Base-by-base conservation (phyloP, 2,888 invertebrate species). In the Caenorhabditis auriculariae region DNA sequence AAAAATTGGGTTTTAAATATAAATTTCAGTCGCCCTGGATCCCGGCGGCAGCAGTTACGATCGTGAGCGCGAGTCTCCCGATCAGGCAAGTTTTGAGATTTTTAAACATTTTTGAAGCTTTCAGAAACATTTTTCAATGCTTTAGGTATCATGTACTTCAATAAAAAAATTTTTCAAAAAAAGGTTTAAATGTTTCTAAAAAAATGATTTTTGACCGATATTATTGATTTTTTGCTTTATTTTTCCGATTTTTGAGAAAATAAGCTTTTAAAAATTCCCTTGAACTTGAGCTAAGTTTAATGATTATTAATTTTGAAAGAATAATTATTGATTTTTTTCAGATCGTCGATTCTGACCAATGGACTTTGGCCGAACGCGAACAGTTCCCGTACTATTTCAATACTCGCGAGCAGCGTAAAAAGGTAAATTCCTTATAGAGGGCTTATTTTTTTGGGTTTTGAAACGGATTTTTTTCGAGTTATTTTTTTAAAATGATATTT, bases 301-400 rank as follows among this genome's bases (percentile, higher is more conserved):
- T 26, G 9, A 2, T 6, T 19, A 37, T 2, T 32, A 15, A 35
- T 47, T 19, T 17, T n/a, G n/a, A n/a, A n/a, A n/a, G n/a, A n/a
- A n/a, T n/a, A 32, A 24, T 27, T 50, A 6, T 35, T 12, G 9
- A 12, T 7, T 15, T 7, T 26, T 52, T 53, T 39, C 26, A 72
- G 67, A 66, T 74, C 42, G 60, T 76, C 42, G 75, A 76, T 43
- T 61, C 66, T 29, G 71, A 72, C 43, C 69, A 71, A 42, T 76
- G 73, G 72, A 75, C 77, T 6, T 53, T 74, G 57, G 59, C 76
- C 17, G 80, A 80, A 43, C 59, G 71, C 7, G 80, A 80, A 50
- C 80, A 78, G 60, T 81, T 78, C 70, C 81, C 81, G 3, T 78
- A 80, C 66, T 81, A 80, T 60, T 81, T 82, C 76, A 81, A 79